Percentiles rank a stretch among this genome's conserved stretches.
Evolutionary conservation across 2,113 vertebrate genomes (phyloP).

Genomic region (Mugil cephalus): DNA sequence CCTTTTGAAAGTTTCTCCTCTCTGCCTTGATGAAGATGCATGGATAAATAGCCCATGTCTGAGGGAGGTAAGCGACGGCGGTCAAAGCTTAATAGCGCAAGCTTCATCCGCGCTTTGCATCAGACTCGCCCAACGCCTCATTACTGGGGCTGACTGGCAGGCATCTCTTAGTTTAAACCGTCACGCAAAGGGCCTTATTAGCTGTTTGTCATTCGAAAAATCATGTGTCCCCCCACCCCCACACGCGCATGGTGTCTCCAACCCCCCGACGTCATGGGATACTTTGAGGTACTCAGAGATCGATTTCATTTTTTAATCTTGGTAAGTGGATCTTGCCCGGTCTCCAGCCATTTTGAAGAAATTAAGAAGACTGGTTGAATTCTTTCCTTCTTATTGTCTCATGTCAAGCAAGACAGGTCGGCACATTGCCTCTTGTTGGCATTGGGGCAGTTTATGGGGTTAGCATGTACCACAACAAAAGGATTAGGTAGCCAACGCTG

Average conservation of each 20-base stretch:
- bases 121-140: conserved; percentile 37
- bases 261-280: conserved; percentile 73
- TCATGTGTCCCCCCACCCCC: conserved; percentile 25
- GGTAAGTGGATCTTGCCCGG: conserved; percentile 78
- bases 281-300: conserved; percentile 81
- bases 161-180: conserved; percentile 46
- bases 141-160: conserved; percentile 61
- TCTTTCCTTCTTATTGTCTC: conserved; percentile 34
- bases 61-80: conserved; percentile 21
- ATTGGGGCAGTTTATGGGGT: conserved; percentile 39
- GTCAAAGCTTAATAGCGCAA: conserved; percentile 16
- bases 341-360: conserved; percentile 72
- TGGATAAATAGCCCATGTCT: conserved; percentile 29
- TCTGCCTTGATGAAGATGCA: conserved; percentile 28
- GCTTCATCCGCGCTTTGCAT: conserved; percentile 25
- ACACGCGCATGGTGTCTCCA: conserved; percentile 38
- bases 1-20: conserved; percentile 27
- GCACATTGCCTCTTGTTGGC: conserved; percentile 41
- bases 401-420: conserved; percentile 3
- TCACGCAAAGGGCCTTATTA: conserved; percentile 62
- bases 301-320: conserved; percentile 85
- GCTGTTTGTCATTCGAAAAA: conserved; percentile 48
- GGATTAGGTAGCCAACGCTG: conserved; percentile 62
- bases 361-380: conserved; percentile 58
- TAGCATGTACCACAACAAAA: conserved; percentile 59